These are phyloP conservation scores for Henricia sp. DNA, from an alignment of 53 echinoderm and acorn worm genomes.

Conservation along the genomic window DNA sequence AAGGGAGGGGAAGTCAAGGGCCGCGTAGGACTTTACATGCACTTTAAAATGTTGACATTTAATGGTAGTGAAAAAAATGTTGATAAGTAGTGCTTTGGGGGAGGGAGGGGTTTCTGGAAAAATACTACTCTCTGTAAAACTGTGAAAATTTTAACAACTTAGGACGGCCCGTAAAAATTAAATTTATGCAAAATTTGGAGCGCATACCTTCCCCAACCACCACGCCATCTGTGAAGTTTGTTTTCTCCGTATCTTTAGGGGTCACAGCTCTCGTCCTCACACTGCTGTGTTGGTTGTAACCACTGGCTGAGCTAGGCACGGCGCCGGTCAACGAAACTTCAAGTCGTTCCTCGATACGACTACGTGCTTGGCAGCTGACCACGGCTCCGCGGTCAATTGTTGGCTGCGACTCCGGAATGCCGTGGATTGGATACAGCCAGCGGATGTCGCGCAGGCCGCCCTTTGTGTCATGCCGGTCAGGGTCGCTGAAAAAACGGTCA, in stretches of 20 bases:
- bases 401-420: conserved; percentile 94
- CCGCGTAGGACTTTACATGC: too few species aligned
- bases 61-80: too few species aligned
- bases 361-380: conserved; percentile 92
- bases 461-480: conserved; percentile 60
- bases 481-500: conserved; percentile 45
- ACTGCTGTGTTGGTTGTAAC: conserved; percentile 64
- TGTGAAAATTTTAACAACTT: too few species aligned
- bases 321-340: conserved; percentile 94
- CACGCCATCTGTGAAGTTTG: conserved; percentile 79
- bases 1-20: too few species aligned
- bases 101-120: too few species aligned
- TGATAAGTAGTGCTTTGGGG: too few species aligned
- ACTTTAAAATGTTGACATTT: too few species aligned
- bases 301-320: conserved; percentile 90
- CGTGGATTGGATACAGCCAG: conserved; percentile 98
- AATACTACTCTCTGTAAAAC: too few species aligned
- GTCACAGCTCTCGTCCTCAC: conserved; percentile 89
- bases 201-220: conserved; percentile 92
- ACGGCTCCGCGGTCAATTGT: conserved; percentile 77
- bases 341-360: conserved; percentile 92
- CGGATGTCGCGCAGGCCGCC: conserved; percentile 88
- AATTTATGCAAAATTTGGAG: too few species aligned
- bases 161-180: too few species aligned
- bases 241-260: conserved; percentile 71